Evolutionary conservation across 2,113 vertebrate genomes (phyloP), one percentile per base, ranked within the genome.

Genomic region (Chunga burmeisteri): DNA sequence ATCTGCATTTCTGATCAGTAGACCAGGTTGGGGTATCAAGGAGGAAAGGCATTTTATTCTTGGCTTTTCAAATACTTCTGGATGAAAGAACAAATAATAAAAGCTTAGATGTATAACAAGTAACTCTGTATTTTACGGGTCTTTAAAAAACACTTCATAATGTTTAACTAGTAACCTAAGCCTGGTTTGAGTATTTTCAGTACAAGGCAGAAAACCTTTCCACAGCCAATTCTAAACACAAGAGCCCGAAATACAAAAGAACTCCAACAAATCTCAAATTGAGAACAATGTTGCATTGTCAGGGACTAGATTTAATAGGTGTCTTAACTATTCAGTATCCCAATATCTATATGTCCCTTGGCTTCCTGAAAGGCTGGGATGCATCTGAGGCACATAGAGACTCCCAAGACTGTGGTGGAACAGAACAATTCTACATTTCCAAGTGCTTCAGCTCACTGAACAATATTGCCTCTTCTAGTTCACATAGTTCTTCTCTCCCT

Each of bases 61-160:
- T 87, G 70, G 61, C 40, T 86, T 86, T 89, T 80, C 49, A 90
- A 93, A 73, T 72, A 46, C 27, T 84, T 84, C 32, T 91, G 38
- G 18, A 73, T 87, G 34, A 95, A 96, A 81, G 66, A 65, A 42
- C 40, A 72, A 80, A 89, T 73, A 91, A 72, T 85, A 82, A 93
- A 94, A 91, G 20, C 38, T 84, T 50, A 73, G 65, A 72, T 88
- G 40, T 91, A 19, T 71, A 84, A 68, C 27, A 68, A 81, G 80
- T 81, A 79, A 90, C 42, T 81, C 79, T 84, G 42, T 62, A 73
- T 93, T 96, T 95, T 89, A 96, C 62, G 66, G 78, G 29, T 77
- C 81, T 94, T 95, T 90, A 58, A 94, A 97, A 94, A 79, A 29
- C 65, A 70, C 66, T 92, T 95, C 81, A 88, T 82, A 85, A 93